Evolutionary conservation across 2,888 invertebrate genomes (phyloP).

Genomic region (Isotomurus palustris): DNA sequence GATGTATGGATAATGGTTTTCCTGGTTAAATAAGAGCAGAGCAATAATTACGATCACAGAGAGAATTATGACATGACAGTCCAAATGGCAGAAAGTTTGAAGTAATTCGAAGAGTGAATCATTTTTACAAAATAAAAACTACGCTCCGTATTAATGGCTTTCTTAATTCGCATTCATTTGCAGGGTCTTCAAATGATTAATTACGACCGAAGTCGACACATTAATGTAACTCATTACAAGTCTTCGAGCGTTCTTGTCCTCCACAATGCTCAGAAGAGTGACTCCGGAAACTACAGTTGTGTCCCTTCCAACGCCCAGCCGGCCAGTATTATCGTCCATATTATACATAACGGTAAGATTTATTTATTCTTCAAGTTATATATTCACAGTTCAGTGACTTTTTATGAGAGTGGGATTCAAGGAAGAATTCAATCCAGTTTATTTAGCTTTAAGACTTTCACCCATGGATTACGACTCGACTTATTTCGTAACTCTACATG

Average conservation of each 20-base stretch:
- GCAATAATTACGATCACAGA: not conserved
- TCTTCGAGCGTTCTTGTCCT: conserved; percentile 55
- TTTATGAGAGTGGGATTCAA: too few species aligned
- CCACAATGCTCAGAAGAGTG: conserved; percentile 56
- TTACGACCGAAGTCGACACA: conserved; percentile 68
- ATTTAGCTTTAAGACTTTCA: too few species aligned
- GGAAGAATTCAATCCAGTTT: too few species aligned
- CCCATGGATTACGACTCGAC: too few species aligned
- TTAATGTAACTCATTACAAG: conserved; percentile 76
- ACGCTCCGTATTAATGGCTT: conserved; percentile 12
- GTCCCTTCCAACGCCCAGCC: conserved; percentile 83
- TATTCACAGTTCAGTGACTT: not conserved
- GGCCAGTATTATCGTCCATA: conserved; percentile 81
- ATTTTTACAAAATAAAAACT: too few species aligned
- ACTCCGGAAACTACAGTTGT: conserved; percentile 80
- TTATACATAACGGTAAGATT: conserved; percentile 75
- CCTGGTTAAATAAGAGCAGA: not conserved
- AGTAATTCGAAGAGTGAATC: too few species aligned
- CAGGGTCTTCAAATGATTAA: conserved; percentile 73
- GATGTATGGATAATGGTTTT: conserved; percentile 27
- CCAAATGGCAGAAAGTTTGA: conserved; percentile 13
- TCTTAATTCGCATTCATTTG: too few species aligned
- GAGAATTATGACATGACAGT: conserved; percentile 11
- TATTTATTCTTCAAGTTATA: not conserved
- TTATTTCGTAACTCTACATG: too few species aligned